These are phyloP conservation scores for Terrapene triunguis DNA, from an alignment of 2,113 vertebrate species.

Conservation along the genomic window DNA sequence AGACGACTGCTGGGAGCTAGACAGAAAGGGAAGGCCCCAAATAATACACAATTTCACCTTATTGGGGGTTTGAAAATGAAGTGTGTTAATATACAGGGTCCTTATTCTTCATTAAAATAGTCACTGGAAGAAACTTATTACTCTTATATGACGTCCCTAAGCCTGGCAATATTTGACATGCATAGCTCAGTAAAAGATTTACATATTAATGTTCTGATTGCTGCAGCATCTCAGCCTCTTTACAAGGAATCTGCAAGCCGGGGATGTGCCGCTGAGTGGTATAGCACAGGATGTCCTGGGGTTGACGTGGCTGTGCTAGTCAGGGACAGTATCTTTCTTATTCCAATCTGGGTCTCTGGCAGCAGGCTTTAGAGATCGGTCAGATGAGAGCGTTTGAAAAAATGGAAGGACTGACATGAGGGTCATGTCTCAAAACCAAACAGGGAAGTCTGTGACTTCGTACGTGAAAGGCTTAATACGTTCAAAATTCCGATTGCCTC, in stretches of 20 bases:
- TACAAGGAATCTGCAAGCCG: background rate
- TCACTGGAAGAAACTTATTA: background rate
- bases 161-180: accelerated
- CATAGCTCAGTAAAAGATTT: background rate
- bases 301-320: no score
- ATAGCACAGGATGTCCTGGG: background rate
- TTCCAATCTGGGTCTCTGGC: background rate
- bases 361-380: accelerated
- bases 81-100: background rate
- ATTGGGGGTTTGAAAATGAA: background rate
- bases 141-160: accelerated
- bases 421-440: background rate
- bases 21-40: background rate
- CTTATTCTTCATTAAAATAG: background rate
- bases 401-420: background rate
- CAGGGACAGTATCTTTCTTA: background rate
- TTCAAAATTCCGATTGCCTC: background rate
- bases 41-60: background rate
- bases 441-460: accelerated
- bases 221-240: background rate
- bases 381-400: accelerated
- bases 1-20: background rate
- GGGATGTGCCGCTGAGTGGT: accelerated
- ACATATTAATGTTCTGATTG: accelerated
- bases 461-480: accelerated